phyloP scores from a whole-genome alignment of 2,797 vertebrate genomes.

The Crocodylus rhombifer region DNA sequence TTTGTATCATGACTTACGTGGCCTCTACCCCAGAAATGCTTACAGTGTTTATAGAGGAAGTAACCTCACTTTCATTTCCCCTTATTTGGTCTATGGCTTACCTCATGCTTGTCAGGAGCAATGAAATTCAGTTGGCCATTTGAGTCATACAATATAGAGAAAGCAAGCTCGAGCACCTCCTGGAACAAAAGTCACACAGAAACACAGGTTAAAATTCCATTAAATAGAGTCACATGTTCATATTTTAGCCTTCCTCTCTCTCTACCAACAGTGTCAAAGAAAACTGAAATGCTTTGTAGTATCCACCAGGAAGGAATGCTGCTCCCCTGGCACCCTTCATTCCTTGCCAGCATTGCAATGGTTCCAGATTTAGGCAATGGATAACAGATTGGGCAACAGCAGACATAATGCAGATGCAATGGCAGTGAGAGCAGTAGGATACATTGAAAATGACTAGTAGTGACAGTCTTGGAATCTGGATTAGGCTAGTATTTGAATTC shows the following conservation, averaged over 20 bases:
- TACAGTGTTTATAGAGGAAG: not conserved
- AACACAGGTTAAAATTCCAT: not conserved
- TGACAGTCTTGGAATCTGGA: too few relatives aligned
- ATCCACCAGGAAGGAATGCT: not conserved
- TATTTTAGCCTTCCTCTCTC: not conserved
- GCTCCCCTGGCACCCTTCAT: not conserved
- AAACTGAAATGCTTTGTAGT: not conserved
- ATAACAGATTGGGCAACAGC: not conserved
- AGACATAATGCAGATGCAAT: not conserved
- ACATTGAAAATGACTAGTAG: not conserved
- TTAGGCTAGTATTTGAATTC: not conserved
- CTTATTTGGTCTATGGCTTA: conserved; percentile 74
- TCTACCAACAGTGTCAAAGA: not conserved
- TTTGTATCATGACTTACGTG: too few relatives aligned
- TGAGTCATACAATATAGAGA: conserved; percentile 97
- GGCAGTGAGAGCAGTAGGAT: not conserved
- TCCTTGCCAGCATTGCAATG: not conserved
- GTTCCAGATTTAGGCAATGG: not conserved
- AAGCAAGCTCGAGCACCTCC: conserved; percentile 98
- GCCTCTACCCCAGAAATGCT: not conserved
- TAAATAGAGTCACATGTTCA: not conserved
- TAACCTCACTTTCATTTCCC: not conserved
- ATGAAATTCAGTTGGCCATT: conserved; percentile 99
- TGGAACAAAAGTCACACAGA: conserved; percentile 70
- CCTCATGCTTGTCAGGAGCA: conserved; percentile 98